These are phyloP conservation scores for Cephus nigrinus DNA, from an alignment of 2,888 invertebrate genomes.

Conservation along the genomic window DNA sequence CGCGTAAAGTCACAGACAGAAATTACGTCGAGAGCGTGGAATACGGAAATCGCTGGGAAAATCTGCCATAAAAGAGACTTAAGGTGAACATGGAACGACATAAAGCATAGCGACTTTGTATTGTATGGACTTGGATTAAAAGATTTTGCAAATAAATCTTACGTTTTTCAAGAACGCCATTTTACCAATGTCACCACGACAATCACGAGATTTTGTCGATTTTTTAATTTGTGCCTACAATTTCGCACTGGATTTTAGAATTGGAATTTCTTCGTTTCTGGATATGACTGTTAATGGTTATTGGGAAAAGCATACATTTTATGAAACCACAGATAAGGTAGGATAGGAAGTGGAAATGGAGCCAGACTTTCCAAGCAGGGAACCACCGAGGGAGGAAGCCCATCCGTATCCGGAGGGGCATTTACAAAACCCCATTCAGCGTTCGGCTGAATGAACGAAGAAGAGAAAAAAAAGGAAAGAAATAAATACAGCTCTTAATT, in stretches of 20 bases:
- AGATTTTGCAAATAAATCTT: too few species aligned
- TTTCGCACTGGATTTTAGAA: not conserved
- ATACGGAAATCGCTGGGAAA: not conserved
- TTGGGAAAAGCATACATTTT: not conserved
- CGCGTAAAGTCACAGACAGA: not conserved
- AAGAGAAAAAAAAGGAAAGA: slow-evolving; percentile 12
- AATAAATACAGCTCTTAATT: slow-evolving; percentile 24
- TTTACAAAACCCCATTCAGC: slow-evolving; percentile 41
- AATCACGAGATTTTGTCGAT: too few species aligned
- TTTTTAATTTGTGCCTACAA: too few species aligned
- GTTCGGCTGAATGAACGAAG: slow-evolving; percentile 26
- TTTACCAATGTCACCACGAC: too few species aligned
- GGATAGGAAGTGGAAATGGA: slow-evolving; percentile 25
- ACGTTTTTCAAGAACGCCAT: too few species aligned
- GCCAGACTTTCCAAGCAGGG: slow-evolving; percentile 28
- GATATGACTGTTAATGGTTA: not conserved
- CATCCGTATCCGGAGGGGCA: slow-evolving; percentile 39
- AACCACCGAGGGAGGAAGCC: slow-evolving; percentile 35
- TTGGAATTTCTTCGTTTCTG: not conserved
- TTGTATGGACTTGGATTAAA: too few species aligned
- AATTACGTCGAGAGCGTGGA: not conserved
- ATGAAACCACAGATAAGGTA: slow-evolving; percentile 20
- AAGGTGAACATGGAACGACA: not conserved
- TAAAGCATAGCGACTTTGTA: not conserved
- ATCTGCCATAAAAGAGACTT: not conserved